Conservation (phyloP, 2,888 invertebrate genomes). For the Sinelater perroti region DNA sequence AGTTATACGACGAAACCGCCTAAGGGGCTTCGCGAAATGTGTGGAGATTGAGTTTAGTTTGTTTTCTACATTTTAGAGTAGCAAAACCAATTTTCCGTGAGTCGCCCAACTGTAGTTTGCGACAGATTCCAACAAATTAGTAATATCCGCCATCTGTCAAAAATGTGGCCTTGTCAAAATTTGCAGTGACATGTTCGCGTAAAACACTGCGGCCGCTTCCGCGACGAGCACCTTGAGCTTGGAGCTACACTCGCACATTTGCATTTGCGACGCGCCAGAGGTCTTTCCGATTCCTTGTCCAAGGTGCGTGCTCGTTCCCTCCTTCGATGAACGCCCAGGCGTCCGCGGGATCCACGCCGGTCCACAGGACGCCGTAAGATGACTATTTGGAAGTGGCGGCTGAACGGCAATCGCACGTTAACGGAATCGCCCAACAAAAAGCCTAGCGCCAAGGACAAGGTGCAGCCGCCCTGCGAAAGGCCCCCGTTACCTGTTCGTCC, state of each 20-base stretch:
- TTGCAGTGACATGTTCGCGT: conserved; percentile 19
- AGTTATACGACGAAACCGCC: too few species aligned
- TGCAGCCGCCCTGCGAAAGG: not conserved
- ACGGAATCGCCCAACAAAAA: not conserved
- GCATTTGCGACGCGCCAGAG: not conserved
- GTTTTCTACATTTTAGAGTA: too few species aligned
- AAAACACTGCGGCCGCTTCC: conserved; percentile 18
- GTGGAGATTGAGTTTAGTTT: too few species aligned
- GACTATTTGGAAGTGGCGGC: conserved; percentile 28
- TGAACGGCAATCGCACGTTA: conserved; percentile 8
- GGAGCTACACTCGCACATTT: not conserved
- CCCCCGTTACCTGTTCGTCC: not conserved
- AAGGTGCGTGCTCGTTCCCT: too few species aligned
- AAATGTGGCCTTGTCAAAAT: conserved; percentile 30
- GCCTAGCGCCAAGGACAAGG: not conserved
- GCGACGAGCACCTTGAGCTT: not conserved
- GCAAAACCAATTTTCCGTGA: too few species aligned
- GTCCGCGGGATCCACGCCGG: not conserved
- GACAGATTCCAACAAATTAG: too few species aligned
- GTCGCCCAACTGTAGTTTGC: too few species aligned
- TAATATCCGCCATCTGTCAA: too few species aligned
- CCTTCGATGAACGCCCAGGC: too few species aligned
- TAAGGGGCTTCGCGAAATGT: too few species aligned
- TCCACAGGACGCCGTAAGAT: conserved; percentile 18
- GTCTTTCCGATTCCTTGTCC: not conserved